Conservation (phyloP, 1,140 invertebrate genomes). For the Sycobia sp. region DNA sequence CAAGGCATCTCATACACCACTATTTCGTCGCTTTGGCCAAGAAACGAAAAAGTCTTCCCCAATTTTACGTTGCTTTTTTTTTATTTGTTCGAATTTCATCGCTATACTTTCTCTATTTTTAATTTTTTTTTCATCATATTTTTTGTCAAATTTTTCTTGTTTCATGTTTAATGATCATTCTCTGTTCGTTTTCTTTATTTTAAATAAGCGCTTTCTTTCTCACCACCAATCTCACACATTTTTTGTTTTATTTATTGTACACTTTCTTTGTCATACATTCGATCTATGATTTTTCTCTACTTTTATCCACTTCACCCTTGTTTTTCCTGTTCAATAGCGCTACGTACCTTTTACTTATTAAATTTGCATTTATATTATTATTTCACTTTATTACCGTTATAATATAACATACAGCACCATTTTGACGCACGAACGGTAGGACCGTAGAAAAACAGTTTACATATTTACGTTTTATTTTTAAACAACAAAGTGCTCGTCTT, state of each 20-base stretch:
- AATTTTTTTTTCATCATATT: conserved; percentile 6
- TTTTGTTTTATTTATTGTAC: conserved; percentile 15
- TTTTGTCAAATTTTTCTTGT: conserved; percentile 32
- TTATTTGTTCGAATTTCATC: too few relatives aligned
- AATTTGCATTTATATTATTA: not conserved
- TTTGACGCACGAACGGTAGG: conserved; percentile 10
- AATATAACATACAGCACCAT: conserved; percentile 28
- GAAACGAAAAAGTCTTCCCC: conserved; percentile 38
- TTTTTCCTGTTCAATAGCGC: not conserved
- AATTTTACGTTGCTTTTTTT: conserved; percentile 32
- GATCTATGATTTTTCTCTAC: too few relatives aligned
- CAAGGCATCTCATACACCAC: conserved; percentile 56
- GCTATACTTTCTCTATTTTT: conserved; percentile 26
- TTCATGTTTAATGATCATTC: conserved; percentile 34
- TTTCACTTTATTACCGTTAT: conserved; percentile 11
- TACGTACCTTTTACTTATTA: conserved; percentile 2
- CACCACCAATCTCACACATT: not conserved
- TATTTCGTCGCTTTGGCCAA: conserved; percentile 41
- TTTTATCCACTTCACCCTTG: too few relatives aligned
- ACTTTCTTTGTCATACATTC: too few relatives aligned
- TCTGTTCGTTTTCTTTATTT: too few relatives aligned
- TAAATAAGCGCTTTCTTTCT: conserved; percentile 1
- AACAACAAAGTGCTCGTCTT: too few relatives aligned
- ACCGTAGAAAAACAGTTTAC: conserved; percentile 21
- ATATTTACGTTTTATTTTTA: conserved; percentile 2